These are phyloP conservation scores for Leucophenga montana DNA, from an alignment of 2,888 invertebrate genomes.

Conservation along the genomic window DNA sequence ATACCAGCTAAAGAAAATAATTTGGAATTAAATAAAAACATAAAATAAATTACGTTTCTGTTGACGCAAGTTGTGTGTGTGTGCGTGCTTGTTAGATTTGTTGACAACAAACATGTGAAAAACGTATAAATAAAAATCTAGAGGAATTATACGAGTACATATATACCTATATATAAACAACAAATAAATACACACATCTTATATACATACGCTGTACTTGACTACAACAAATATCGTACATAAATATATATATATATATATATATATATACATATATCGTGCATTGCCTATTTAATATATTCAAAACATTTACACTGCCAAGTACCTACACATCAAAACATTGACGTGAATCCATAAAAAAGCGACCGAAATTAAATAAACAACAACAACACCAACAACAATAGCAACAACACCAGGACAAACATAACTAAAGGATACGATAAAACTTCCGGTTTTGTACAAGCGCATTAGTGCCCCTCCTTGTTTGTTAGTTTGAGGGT, in stretches of 20 bases:
- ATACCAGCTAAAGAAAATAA: neutral
- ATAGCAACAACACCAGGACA: slow-evolving; percentile 24
- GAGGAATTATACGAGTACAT: slow-evolving; percentile 24
- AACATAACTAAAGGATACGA: slow-evolving; percentile 1
- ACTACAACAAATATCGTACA: neutral
- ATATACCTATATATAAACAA: no score
- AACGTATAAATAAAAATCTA: slow-evolving; percentile 38
- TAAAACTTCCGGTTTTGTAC: neutral
- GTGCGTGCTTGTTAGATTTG: slow-evolving; percentile 32
- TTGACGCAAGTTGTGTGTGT: slow-evolving; percentile 45
- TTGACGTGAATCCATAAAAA: slow-evolving; percentile 45
- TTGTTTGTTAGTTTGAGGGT: neutral
- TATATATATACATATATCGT: neutral
- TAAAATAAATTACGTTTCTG: slow-evolving; percentile 29
- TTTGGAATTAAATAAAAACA: neutral
- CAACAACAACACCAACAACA: slow-evolving; percentile 9
- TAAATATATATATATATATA: no score
- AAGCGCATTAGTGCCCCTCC: neutral
- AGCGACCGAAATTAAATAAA: neutral
- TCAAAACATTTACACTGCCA: neutral
- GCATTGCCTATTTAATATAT: neutral
- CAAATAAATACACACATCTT: neutral
- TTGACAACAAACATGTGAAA: slow-evolving; percentile 40
- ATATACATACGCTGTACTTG: slow-evolving; percentile 6
- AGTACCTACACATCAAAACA: slow-evolving; percentile 31